These are phyloP conservation scores for Eupithecia subfuscata DNA, from an alignment of 2,888 invertebrate species.

Conservation along the genomic window DNA sequence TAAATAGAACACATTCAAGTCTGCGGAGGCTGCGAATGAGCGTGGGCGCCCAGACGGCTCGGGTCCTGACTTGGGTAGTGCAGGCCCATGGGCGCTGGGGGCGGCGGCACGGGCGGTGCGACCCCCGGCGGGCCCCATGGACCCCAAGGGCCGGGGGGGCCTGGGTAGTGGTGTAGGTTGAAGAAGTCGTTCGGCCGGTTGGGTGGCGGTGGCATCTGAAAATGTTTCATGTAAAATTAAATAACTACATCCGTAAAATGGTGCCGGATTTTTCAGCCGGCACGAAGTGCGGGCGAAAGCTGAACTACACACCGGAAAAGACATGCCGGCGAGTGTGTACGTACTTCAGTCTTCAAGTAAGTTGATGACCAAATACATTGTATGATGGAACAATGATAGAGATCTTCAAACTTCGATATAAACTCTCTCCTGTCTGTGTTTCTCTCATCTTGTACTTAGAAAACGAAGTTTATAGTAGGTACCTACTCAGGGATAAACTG, in stretches of 20 bases:
- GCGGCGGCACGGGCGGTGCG: conserved; percentile 57
- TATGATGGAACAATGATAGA: background rate
- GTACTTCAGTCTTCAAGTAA: background rate
- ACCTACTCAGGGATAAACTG: too few relatives aligned
- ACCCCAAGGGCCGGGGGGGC: conserved; percentile 58
- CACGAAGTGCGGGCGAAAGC: background rate
- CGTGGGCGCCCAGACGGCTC: conserved; percentile 91
- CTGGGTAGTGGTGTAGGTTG: conserved; percentile 80
- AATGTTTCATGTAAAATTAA: background rate
- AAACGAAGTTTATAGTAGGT: too few relatives aligned
- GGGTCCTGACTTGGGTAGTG: conserved; percentile 99
- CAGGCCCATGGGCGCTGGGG: conserved; percentile 84
- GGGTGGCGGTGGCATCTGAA: conserved; percentile 76
- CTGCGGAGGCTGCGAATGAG: conserved; percentile 61
- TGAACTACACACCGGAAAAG: background rate
- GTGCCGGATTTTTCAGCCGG: background rate
- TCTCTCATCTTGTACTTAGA: too few relatives aligned
- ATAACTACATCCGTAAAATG: background rate
- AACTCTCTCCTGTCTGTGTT: too few relatives aligned
- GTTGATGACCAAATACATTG: background rate
- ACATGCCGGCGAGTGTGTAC: background rate
- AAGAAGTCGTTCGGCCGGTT: conserved; percentile 86
- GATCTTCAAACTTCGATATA: background rate
- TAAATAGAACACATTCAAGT: conserved; percentile 15
- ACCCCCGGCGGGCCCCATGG: conserved; percentile 52